phyloP scores from a whole-genome alignment of 2,888 invertebrate species.

The Scaptomyza tumidula region DNA sequence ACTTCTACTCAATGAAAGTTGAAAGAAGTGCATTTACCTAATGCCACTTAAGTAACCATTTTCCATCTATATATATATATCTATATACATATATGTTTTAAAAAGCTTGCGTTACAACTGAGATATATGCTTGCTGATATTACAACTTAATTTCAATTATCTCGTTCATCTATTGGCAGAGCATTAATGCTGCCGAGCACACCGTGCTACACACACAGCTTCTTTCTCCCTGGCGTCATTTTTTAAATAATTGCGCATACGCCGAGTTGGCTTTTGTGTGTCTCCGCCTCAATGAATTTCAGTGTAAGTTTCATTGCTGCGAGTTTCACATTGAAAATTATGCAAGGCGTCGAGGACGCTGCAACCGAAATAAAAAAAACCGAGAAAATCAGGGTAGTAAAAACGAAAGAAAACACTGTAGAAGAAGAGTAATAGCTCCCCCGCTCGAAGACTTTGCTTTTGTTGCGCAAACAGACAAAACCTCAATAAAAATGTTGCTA shows the following conservation, averaged over 20 bases:
- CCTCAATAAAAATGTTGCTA: slow-evolving; percentile 81
- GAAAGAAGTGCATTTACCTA: neutral
- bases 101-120: neutral
- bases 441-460: slow-evolving; percentile 58
- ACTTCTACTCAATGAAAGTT: neutral
- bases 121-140: too few species aligned
- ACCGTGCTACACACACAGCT: neutral
- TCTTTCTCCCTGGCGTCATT: slow-evolving; percentile 39
- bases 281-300: slow-evolving; percentile 69
- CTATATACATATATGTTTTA: neutral
- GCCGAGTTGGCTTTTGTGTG: slow-evolving; percentile 76
- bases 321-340: slow-evolving; percentile 75
- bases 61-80: neutral
- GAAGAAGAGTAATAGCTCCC: slow-evolving; percentile 61
- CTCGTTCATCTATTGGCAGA: slow-evolving; percentile 31
- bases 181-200: slow-evolving; percentile 33
- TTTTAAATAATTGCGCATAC: slow-evolving; percentile 77
- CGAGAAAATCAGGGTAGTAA: slow-evolving; percentile 10
- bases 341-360: slow-evolving; percentile 56
- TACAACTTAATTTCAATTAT: slow-evolving; percentile 12
- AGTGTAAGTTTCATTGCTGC: slow-evolving; percentile 69
- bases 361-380: slow-evolving; percentile 20
- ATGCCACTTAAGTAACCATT: neutral
- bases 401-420: neutral
- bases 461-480: slow-evolving; percentile 79